These are phyloP conservation scores for Eubasilissa regina DNA, from an alignment of 1,140 invertebrate species.

Conservation along the genomic window DNA sequence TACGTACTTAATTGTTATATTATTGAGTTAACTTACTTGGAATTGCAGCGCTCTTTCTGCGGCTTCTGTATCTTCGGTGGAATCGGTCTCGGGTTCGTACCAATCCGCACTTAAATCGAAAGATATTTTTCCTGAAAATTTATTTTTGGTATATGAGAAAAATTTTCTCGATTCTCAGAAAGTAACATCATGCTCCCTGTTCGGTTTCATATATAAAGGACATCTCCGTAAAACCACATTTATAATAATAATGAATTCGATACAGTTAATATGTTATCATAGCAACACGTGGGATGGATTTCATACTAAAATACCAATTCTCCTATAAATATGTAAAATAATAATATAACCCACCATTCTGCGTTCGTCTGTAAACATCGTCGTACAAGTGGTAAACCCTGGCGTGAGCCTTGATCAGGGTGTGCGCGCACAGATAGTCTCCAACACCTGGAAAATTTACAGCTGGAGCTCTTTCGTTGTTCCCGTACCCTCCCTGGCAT, in stretches of 20 bases:
- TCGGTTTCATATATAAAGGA: too few relatives aligned
- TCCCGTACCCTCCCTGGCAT: conserved; percentile 65
- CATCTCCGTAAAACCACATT: too few relatives aligned
- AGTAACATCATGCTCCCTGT: too few relatives aligned
- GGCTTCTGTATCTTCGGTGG: conserved; percentile 8
- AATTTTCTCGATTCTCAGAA: too few relatives aligned
- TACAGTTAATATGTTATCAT: too few relatives aligned
- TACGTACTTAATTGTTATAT: neutral
- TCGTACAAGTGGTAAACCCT: conserved; percentile 78
- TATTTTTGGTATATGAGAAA: neutral
- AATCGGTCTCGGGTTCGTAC: conserved; percentile 19
- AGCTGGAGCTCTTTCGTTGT: conserved; percentile 65
- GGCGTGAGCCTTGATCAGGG: conserved; percentile 76
- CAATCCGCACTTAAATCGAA: conserved; percentile 36
- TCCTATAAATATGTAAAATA: too few relatives aligned
- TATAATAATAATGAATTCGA: too few relatives aligned
- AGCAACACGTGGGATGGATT: too few relatives aligned
- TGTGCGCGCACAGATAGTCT: conserved; percentile 76
- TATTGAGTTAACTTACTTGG: conserved; percentile 12
- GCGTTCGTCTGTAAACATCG: conserved; percentile 73
- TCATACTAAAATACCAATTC: too few relatives aligned
- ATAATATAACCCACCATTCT: conserved; percentile 69
- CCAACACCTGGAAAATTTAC: conserved; percentile 71
- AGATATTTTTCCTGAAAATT: conserved; percentile 30
- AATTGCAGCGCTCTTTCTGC: conserved; percentile 33